Percentiles rank a stretch among this genome's conserved stretches.
phyloP scores from a whole-genome alignment of 35 echinoderm and acorn worm species.

The Hemicentrotus pulcherrimus region DNA sequence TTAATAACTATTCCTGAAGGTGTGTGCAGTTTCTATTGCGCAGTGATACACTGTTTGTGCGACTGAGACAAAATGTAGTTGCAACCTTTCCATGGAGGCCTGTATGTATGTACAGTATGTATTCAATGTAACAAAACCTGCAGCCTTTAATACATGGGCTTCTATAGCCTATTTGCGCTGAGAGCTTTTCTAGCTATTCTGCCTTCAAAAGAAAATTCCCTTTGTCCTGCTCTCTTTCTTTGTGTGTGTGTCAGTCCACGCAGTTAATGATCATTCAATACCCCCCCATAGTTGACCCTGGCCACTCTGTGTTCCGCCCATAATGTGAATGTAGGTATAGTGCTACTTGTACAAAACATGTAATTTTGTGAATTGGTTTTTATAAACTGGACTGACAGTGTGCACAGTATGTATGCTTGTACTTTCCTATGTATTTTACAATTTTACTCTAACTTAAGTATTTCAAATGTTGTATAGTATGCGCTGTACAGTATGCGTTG shows the following conservation, averaged over 20 bases:
- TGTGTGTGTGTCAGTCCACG: background rate
- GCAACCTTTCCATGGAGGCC: background rate
- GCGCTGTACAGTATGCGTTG: too few species aligned
- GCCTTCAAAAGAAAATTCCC: slow-evolving; percentile 1
- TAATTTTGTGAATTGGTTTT: too few species aligned
- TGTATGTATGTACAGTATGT: background rate
- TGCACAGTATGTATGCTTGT: background rate
- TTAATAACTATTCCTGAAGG: slow-evolving; percentile 13
- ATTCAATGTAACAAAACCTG: background rate
- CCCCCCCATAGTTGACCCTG: background rate
- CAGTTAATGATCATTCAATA: slow-evolving; percentile 11
- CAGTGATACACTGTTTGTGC: background rate
- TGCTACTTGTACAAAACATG: background rate
- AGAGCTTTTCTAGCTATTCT: background rate
- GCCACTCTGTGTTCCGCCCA: background rate
- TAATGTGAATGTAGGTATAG: background rate
- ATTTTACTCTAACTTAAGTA: too few species aligned
- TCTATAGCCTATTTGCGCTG: background rate
- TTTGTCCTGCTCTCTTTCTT: background rate
- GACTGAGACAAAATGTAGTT: background rate
- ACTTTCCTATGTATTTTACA: too few species aligned
- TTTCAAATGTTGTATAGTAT: too few species aligned
- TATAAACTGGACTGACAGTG: background rate
- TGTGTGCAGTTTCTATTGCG: background rate
- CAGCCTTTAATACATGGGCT: background rate